phyloP scores from a whole-genome alignment of 2,797 vertebrate genomes.

The Scyliorhinus canicula region DNA sequence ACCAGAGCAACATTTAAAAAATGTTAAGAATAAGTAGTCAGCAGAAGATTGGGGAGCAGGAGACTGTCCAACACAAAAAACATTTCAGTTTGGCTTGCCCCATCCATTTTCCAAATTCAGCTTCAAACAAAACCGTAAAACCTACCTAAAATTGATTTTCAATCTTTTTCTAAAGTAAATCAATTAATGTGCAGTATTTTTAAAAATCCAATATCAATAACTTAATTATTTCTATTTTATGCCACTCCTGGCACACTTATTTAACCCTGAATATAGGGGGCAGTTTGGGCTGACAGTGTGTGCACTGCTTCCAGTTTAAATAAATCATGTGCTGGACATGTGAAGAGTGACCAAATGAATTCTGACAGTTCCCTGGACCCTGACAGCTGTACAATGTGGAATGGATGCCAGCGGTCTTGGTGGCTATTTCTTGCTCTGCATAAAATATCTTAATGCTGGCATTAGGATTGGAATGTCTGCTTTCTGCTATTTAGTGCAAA shows the following conservation, averaged over 20 bases:
- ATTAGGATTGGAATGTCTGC: conserved; percentile 73
- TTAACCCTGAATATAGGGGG: neutral
- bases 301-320: conserved; percentile 15
- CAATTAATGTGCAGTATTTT: neutral
- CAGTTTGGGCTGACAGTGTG: neutral
- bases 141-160: neutral
- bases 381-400: neutral
- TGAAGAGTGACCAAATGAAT: neutral
- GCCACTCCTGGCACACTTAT: neutral
- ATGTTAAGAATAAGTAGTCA: neutral
- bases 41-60: neutral
- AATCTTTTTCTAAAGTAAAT: neutral
- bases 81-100: neutral
- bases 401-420: conserved; percentile 26
- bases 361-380: conserved; percentile 18
- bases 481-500: conserved; percentile 55
- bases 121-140: neutral
- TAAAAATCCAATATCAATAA: neutral
- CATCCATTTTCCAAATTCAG: neutral
- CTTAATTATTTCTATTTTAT: neutral
- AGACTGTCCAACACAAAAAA: neutral
- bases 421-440: conserved; percentile 44
- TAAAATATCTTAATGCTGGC: conserved; percentile 83
- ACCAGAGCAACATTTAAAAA: neutral
- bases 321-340: conserved; percentile 21